Base-by-base conservation (phyloP, 2,888 invertebrate species). In the Drosophila pegasa region DNA sequence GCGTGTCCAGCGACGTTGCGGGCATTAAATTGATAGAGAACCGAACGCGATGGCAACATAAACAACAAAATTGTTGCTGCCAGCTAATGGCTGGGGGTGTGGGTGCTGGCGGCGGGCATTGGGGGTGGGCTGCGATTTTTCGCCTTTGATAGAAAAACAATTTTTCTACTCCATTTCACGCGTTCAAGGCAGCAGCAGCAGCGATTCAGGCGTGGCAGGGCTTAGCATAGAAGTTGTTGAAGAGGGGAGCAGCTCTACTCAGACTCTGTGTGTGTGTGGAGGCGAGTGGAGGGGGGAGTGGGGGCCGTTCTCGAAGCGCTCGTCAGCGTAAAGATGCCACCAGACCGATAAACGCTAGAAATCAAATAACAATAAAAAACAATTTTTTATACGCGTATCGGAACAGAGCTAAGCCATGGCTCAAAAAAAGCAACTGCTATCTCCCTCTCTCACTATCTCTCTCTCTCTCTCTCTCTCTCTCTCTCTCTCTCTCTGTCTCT, bases 151-250 rank as follows among this genome's bases (percentile, higher is more conserved):
- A 82, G 86, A 84, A 87, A 88, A 87, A 84, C 84, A 77, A 89
- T 87, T 89, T 89, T 88, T 88, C 88, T 85, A 89, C 88, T 89
- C 89, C 87, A 89, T 88, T 88, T 86, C 89, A 78, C 78, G 78
- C 78, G 72, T 87, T 88, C 82, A 87, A 88, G 87, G 89, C 78
- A 81, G 67, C 67, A 50, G 31, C 57, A 33, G 51, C 51, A 47
- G 41, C 43, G 16, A 20, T 25, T 25, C n/a, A 54, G 55, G 50
- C 61, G 31, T 45, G 43, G 50, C 61, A 47, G 71, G 52, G 71
- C 67, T 60, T 60, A 59, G 33, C 55, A 61, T 54, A 58, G 45
- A 59, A 43, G 40, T 50, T 40, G 35, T 20, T 16, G 18, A 25
- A 18, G 20, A 27, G 35, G 31, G 29, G 12, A 8, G 12, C 9